Evolutionary conservation across 2,797 vertebrate species (phyloP), one percentile per base, ranked within the genome.

Genomic region (Melanotaenia boesemani): DNA sequence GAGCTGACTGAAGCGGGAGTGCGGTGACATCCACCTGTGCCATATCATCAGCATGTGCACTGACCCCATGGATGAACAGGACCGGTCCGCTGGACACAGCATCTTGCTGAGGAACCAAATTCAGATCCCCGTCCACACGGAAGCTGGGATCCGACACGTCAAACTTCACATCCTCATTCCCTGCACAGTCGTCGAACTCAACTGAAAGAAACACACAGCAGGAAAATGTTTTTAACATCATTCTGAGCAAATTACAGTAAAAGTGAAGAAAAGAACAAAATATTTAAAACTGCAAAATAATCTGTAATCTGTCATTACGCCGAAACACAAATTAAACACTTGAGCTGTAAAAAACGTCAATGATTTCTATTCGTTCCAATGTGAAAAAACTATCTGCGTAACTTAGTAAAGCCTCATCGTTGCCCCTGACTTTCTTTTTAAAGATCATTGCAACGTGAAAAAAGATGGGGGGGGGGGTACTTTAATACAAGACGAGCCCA

Each of bases 151-250:
- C 96, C 5, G 98, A 98, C 81, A 97, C 96, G 65, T 96, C 93
- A 24, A 97, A 99, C 59, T 86, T 93, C 82, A 97, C 86, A 1
- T 92, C 92, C 67, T 95, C 80, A 37, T 98, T 99, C 24, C 96
- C 97, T 16, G 93, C 91, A 81, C 98, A 99, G 93, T 99, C 98
- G 36, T 96, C 96, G 80, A 99, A 99, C 86, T 92, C 89, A 84
- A 99, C 98, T 99, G 92, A 1, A 89, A 85, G 74, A 68, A 67
- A 67, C 54, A 76, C 26, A 87, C 5, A 71, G 24, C 76, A 50
- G 30, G 22, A 2, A 6, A 24, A 36, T 39, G 56, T 82, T 77
- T 37, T 79, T 0, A 26, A 28, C 41, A 37, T 55, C 3, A 36
- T 16, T 63, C 11, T 0, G 0, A 61, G 68, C 16, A 64, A 60